Conservation (phyloP, 2,113 vertebrate genomes). For the Phocoena sinus region DNA sequence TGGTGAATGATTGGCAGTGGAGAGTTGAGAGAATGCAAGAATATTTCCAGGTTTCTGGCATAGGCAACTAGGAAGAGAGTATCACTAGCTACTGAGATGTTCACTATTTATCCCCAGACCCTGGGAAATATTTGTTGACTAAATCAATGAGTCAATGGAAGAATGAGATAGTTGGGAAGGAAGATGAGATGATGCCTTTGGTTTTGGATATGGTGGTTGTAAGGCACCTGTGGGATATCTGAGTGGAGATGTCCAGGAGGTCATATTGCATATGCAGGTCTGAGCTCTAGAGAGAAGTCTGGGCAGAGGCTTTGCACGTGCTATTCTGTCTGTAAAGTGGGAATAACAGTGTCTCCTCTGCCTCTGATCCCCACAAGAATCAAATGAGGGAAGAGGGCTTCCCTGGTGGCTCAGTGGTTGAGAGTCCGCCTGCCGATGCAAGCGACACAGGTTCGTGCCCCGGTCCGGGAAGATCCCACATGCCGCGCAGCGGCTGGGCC, state of each 20-base stretch:
- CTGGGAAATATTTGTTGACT: neutral
- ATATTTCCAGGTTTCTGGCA: neutral
- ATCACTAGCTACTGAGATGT: neutral
- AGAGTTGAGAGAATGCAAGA: neutral
- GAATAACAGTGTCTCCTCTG: neutral
- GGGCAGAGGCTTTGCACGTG: neutral
- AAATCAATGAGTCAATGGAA: neutral
- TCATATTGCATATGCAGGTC: neutral
- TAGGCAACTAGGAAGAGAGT: neutral
- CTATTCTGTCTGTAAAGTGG: neutral
- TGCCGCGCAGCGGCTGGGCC: accelerated
- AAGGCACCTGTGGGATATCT: neutral
- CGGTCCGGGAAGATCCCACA: too few relatives aligned
- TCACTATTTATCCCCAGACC: neutral
- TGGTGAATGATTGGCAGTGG: neutral
- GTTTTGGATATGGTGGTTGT: neutral
- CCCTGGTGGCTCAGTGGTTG: too few relatives aligned
- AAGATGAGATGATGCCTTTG: neutral
- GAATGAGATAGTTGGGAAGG: neutral
- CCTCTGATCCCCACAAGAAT: neutral
- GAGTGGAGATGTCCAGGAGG: neutral
- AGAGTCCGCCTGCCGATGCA: too few relatives aligned
- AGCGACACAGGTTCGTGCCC: too few relatives aligned
- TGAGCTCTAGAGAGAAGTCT: neutral
- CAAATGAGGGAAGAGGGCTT: too few relatives aligned